Percentiles rank a stretch among this genome's conserved stretches.
These are phyloP conservation scores for Panagrolaimus sp. DNA, from an alignment of 1,140 invertebrate species.

Conservation along the genomic window DNA sequence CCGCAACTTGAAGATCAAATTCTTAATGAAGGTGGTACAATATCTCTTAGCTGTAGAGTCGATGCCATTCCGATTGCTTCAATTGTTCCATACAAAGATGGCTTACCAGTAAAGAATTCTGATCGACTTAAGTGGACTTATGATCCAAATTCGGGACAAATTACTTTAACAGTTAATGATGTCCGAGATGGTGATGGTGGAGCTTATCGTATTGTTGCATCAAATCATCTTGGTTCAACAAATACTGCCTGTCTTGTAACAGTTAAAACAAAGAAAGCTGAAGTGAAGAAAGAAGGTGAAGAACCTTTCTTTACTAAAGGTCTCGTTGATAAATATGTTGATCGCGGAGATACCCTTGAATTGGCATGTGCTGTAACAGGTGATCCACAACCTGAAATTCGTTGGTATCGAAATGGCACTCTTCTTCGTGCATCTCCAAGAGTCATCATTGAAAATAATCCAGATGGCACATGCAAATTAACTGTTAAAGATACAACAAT, in stretches of 20 bases:
- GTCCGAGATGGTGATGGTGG: constrained; percentile 76
- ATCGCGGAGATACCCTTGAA: constrained; percentile 51
- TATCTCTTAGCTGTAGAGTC: constrained; percentile 44
- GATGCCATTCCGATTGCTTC: constrained; percentile 41
- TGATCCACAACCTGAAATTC: constrained; percentile 59
- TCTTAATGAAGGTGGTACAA: constrained; percentile 36
- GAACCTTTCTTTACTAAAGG: constrained; percentile 63
- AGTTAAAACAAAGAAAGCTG: constrained; percentile 68
- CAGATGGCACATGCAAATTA: constrained; percentile 70
- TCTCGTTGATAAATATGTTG: constrained; percentile 50
- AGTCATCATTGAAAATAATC: constrained; percentile 54
- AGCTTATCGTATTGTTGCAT: constrained; percentile 76
- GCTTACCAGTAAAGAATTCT: constrained; percentile 67
- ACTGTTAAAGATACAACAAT: constrained; percentile 70
- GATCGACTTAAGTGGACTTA: constrained; percentile 68
- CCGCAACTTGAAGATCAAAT: constrained; percentile 44
- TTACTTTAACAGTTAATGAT: constrained; percentile 79
- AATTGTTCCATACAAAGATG: constrained; percentile 74
- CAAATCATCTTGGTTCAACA: constrained; percentile 64
- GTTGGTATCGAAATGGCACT: constrained; percentile 53
- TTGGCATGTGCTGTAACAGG: constrained; percentile 60
- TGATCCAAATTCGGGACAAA: constrained; percentile 70
- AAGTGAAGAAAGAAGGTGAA: constrained; percentile 78
- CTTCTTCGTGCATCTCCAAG: constrained; percentile 38
- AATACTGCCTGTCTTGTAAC: constrained; percentile 55